Evolutionary conservation across 2,113 vertebrate species (phyloP).

Genomic region (Ibidorhyncha struthersii): DNA sequence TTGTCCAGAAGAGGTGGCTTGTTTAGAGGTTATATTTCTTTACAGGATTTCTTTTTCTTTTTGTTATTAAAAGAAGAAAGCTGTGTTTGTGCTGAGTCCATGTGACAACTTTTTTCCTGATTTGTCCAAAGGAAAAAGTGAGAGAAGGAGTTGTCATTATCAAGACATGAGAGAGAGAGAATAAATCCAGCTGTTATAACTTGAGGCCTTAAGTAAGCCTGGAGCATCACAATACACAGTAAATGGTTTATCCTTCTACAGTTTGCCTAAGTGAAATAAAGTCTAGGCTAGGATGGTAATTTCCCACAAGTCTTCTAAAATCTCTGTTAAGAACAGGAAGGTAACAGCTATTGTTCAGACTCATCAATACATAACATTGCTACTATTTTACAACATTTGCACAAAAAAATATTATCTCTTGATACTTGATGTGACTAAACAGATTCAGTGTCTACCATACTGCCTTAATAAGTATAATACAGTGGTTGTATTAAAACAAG

Average conservation of each 20-base stretch:
- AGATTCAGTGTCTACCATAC: not conserved
- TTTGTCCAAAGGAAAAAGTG: not conserved
- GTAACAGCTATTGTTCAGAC: not conserved
- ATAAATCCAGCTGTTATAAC: not conserved
- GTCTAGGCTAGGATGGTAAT: not conserved
- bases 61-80: not conserved
- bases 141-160: not conserved
- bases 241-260: not conserved
- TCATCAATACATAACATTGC: not conserved
- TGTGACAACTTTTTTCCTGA: not conserved
- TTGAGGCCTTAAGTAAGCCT: not conserved
- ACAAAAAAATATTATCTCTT: not conserved
- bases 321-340: not conserved
- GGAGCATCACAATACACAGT: not conserved
- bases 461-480: not conserved
- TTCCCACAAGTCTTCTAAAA: not conserved
- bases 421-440: not conserved
- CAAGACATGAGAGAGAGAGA: not conserved
- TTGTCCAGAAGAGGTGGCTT: not conserved
- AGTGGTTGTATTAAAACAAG: not conserved
- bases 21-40: not conserved
- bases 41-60: not conserved
- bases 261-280: not conserved
- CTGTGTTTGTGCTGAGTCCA: not conserved
- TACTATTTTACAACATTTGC: not conserved